A percentile compares a stretch with the other conserved stretches of the same genome.
phyloP scores from a whole-genome alignment of 1,140 invertebrate species.

The Papilio helenus region DNA sequence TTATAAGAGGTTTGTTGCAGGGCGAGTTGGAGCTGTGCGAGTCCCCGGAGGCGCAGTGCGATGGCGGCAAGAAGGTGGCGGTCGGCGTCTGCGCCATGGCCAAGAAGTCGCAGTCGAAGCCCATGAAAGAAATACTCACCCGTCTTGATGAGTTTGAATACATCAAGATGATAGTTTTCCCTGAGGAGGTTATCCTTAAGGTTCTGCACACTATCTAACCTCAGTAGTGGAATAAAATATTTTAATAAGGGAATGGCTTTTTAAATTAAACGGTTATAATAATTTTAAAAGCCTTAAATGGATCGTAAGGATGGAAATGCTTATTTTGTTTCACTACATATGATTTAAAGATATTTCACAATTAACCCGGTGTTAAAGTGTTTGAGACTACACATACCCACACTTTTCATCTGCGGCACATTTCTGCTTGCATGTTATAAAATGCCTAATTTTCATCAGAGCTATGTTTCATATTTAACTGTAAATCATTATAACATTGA shows the following conservation, averaged over 20 bases:
- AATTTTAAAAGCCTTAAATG: constrained; percentile 21
- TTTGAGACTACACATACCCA: constrained; percentile 15
- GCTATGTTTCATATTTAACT: constrained; percentile 29
- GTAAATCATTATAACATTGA: constrained; percentile 25
- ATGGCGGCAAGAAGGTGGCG: constrained; percentile 92
- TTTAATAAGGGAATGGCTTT: constrained; percentile 43
- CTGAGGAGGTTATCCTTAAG: constrained; percentile 96
- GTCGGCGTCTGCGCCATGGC: constrained; percentile 99
- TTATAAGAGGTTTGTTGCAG: constrained; percentile 66
- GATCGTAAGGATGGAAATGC: constrained; percentile 33
- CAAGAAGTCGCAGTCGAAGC: constrained; percentile 99
- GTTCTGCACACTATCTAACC: constrained; percentile 83
- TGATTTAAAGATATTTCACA: constrained; percentile 29
- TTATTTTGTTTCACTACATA: constrained; percentile 58
- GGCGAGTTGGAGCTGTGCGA: constrained; percentile 90
- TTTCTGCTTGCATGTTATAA: constrained; percentile 36
- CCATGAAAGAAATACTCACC: constrained; percentile 98
- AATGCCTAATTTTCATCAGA: constrained; percentile 33
- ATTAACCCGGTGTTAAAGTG: constrained; percentile 32
- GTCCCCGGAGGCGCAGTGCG: constrained; percentile 83
- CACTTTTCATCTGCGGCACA: constrained; percentile 31
- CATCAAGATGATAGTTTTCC: constrained; percentile 96
- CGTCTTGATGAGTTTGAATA: constrained; percentile 98
- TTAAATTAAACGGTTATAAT: constrained; percentile 36
- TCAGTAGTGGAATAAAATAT: constrained; percentile 73